These are phyloP conservation scores for Bombus turneri DNA, from an alignment of 1,140 invertebrate genomes.

Conservation along the genomic window DNA sequence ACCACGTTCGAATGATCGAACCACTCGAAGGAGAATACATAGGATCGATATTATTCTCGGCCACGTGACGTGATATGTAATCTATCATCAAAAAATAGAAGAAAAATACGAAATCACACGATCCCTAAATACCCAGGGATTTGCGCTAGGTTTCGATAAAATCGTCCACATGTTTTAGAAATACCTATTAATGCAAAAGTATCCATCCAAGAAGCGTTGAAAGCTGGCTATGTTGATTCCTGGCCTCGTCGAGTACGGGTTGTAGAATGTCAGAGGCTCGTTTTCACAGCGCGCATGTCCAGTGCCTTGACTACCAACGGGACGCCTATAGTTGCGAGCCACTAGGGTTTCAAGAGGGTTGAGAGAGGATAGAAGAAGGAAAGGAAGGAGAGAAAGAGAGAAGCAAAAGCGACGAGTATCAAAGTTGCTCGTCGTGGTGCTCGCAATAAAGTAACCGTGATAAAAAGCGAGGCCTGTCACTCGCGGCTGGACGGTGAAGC, in stretches of 20 bases:
- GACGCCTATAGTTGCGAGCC: conserved; percentile 69
- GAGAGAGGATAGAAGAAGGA: conserved; percentile 15
- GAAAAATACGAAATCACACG: too few species aligned
- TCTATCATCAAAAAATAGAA: too few species aligned
- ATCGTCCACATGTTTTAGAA: conserved; percentile 7
- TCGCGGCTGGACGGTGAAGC: conserved; percentile 24
- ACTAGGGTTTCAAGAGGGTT: conserved; percentile 11
- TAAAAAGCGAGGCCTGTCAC: conserved; percentile 37
- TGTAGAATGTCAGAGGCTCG: conserved; percentile 23
- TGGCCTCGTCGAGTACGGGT: conserved; percentile 14
- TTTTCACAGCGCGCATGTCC: conserved; percentile 72
- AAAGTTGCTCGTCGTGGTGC: conserved; percentile 64
- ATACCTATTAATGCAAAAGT: not conserved
- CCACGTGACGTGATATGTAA: not conserved
- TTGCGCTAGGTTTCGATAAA: too few species aligned
- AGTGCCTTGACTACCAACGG: conserved; percentile 78
- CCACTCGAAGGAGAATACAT: not conserved
- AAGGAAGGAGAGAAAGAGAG: not conserved
- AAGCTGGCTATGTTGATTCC: not conserved
- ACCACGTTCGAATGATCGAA: conserved; percentile 31
- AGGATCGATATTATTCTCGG: conserved; percentile 16
- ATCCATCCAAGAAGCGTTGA: not conserved
- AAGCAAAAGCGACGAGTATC: conserved; percentile 51
- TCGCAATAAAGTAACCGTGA: conserved; percentile 36
- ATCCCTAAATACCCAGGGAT: too few species aligned